Percentiles rank a stretch among this genome's conserved stretches.
phyloP scores from a whole-genome alignment of 2,113 vertebrate species.

The Pelecanus crispus region DNA sequence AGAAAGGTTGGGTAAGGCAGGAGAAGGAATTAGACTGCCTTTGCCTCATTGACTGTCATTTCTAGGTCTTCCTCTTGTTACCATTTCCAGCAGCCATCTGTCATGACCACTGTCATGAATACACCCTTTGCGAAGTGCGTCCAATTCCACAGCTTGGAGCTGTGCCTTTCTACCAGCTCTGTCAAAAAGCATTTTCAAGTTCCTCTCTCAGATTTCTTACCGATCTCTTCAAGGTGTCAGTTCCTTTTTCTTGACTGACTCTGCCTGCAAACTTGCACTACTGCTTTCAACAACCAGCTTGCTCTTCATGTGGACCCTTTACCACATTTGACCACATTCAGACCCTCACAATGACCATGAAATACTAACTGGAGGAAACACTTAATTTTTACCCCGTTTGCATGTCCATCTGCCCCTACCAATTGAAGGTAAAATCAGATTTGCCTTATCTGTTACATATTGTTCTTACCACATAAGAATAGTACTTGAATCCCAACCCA shows the following conservation, averaged over 20 bases:
- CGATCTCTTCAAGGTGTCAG: background rate
- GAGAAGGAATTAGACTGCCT: background rate
- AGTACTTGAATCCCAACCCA: background rate
- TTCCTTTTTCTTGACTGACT: background rate
- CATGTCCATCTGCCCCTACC: background rate
- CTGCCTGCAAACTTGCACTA: background rate
- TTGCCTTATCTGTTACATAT: background rate
- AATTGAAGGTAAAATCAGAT: background rate
- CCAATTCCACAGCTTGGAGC: conserved; percentile 1
- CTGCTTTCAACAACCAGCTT: background rate
- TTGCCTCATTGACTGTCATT: background rate
- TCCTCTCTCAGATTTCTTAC: background rate
- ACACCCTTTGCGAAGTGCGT: background rate
- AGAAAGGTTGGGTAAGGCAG: background rate
- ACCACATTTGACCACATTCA: background rate
- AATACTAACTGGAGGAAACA: background rate
- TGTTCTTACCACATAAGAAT: background rate
- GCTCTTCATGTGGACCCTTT: background rate
- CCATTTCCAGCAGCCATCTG: conserved; percentile 37
- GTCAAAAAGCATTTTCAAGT: background rate
- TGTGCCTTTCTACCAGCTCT: background rate
- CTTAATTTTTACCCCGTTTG: background rate
- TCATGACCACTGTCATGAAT: background rate
- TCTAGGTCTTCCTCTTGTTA: background rate
- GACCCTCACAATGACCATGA: background rate